Percentiles rank a stretch among this genome's conserved stretches.
These are phyloP conservation scores for Passer domesticus DNA, from an alignment of 2,113 vertebrate genomes.

Conservation along the genomic window DNA sequence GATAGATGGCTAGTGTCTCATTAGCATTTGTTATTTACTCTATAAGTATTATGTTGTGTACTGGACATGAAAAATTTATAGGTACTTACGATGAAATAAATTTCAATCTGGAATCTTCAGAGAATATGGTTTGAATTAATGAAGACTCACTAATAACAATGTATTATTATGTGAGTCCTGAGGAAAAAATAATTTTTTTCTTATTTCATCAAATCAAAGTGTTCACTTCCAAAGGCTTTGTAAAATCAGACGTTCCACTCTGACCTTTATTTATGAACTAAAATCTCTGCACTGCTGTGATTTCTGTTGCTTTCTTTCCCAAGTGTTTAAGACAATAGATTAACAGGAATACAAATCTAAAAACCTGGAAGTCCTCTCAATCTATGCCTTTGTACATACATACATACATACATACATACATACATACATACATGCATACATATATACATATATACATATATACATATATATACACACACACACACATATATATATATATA, in stretches of 20 bases:
- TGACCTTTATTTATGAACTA: not conserved
- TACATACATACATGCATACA: too few relatives aligned
- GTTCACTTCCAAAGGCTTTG: not conserved
- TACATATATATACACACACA: too few relatives aligned
- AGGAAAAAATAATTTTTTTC: not conserved
- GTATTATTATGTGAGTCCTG: not conserved
- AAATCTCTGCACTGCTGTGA: not conserved
- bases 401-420: too few relatives aligned
- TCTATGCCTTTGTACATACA: not conserved
- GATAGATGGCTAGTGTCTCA: constrained; percentile 4
- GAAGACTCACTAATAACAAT: not conserved
- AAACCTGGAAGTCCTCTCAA: not conserved
- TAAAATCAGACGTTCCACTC: not conserved
- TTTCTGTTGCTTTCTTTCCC: not conserved
- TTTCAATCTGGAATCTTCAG: not conserved
- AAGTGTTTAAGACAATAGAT: not conserved
- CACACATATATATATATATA: too few relatives aligned
- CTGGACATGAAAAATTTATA: constrained; percentile 34
- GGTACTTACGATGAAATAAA: not conserved
- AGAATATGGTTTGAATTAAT: constrained; percentile 4
- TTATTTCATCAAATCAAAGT: not conserved
- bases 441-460: too few relatives aligned
- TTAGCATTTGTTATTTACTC: constrained; percentile 22
- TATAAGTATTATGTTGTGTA: not conserved
- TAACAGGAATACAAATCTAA: not conserved